These are phyloP conservation scores for Tuta absoluta DNA, from an alignment of 2,888 invertebrate genomes.

Conservation along the genomic window DNA sequence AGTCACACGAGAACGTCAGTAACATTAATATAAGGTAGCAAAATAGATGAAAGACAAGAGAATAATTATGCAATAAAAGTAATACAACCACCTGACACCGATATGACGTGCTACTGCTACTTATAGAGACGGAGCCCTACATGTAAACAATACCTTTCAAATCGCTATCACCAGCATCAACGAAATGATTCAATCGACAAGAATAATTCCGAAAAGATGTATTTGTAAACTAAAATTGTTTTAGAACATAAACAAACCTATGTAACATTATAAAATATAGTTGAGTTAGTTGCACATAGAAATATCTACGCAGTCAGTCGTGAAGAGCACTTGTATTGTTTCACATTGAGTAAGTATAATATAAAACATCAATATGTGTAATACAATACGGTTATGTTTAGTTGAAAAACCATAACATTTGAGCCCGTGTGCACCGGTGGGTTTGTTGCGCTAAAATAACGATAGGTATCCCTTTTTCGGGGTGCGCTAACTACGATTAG, in stretches of 20 bases:
- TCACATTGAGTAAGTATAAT: slow-evolving; percentile 17
- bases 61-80: slow-evolving; percentile 50
- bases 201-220: background rate
- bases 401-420: slow-evolving; percentile 28
- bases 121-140: slow-evolving; percentile 43
- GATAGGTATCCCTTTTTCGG: slow-evolving; percentile 62
- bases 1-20: background rate
- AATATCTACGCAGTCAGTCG: slow-evolving; percentile 18
- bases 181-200: background rate
- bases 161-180: background rate
- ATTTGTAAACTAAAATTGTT: background rate
- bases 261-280: slow-evolving; percentile 15
- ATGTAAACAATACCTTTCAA: slow-evolving; percentile 57
- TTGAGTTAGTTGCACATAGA: background rate
- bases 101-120: too few relatives aligned
- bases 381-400: slow-evolving; percentile 23
- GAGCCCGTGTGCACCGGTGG: slow-evolving; percentile 36
- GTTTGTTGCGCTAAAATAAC: slow-evolving; percentile 61
- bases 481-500: slow-evolving; percentile 70
- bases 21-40: slow-evolving; percentile 13
- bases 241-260: background rate
- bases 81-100: slow-evolving; percentile 60
- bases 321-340: slow-evolving; percentile 24
- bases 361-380: slow-evolving; percentile 26
- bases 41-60: slow-evolving; percentile 3